Percentiles rank a stretch among this genome's conserved stretches.
phyloP scores from a whole-genome alignment of 2,888 invertebrate genomes.

The Octonoba sinensis region DNA sequence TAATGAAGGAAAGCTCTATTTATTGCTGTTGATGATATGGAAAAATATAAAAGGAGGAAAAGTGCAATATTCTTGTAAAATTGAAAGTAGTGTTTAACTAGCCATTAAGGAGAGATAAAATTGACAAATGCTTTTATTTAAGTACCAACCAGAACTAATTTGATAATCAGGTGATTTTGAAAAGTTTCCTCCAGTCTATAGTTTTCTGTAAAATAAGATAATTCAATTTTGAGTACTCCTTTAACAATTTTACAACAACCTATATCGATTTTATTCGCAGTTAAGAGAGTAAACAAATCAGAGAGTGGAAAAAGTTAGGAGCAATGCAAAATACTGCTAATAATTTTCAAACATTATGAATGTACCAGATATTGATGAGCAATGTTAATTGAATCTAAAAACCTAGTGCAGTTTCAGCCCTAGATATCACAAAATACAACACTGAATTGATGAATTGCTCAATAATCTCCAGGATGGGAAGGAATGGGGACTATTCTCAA shows the following conservation, averaged over 20 bases:
- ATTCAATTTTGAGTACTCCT: constrained; percentile 24
- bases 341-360: too few species aligned
- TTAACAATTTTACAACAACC: too few species aligned
- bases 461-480: too few species aligned
- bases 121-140: constrained; percentile 18
- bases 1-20: constrained; percentile 9
- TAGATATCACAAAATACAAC: too few species aligned
- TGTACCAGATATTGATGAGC: too few species aligned
- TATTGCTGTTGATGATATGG: not conserved
- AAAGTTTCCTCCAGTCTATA: constrained; percentile 97
- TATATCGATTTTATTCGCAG: too few species aligned
- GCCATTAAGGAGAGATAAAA: constrained; percentile 12
- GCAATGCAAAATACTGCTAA: not conserved
- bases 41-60: not conserved
- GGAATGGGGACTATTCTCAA: too few species aligned
- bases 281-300: not conserved
- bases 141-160: constrained; percentile 89
- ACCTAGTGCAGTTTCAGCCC: too few species aligned
- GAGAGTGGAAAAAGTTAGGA: not conserved
- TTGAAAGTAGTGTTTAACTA: constrained; percentile 10
- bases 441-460: too few species aligned
- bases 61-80: constrained; percentile 14
- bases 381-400: too few species aligned
- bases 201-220: constrained; percentile 81
- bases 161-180: constrained; percentile 97